These are phyloP conservation scores for Caenorhabditis angaria DNA, from an alignment of 2,888 invertebrate genomes.

Conservation along the genomic window DNA sequence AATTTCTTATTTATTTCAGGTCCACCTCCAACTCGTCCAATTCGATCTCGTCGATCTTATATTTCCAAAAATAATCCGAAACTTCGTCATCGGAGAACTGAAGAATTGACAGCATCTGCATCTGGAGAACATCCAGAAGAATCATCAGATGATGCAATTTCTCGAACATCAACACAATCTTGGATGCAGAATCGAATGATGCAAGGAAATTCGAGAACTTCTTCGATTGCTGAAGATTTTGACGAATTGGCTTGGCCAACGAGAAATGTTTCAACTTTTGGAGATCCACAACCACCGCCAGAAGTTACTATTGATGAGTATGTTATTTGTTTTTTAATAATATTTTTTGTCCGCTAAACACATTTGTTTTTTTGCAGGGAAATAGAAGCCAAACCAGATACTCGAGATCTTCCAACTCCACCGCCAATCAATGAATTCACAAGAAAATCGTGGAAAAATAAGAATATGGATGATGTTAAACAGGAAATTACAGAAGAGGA, in stretches of 20 bases:
- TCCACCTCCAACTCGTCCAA: not conserved
- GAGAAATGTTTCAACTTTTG: not conserved
- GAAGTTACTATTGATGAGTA: constrained; percentile 11
- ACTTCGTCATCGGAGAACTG: constrained; percentile 7
- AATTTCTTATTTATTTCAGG: not conserved
- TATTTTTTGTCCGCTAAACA: no score
- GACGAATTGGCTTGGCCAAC: not conserved
- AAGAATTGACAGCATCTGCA: not conserved
- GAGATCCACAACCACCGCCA: constrained; percentile 8
- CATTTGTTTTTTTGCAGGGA: not conserved
- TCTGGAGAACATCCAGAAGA: not conserved
- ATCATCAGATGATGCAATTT: not conserved
- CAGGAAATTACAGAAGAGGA: not conserved
- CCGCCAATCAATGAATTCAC: constrained; percentile 7
- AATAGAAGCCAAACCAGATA: constrained; percentile 4
- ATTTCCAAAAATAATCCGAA: constrained; percentile 26
- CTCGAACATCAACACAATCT: constrained; percentile 7
- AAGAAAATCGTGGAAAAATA: constrained; percentile 18
- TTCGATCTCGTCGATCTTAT: constrained; percentile 8
- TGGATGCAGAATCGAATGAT: not conserved
- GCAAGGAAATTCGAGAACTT: not conserved
- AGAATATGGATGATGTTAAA: not conserved
- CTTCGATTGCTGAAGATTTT: constrained; percentile 1
- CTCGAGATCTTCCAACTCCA: not conserved
- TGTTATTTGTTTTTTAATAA: not conserved